phyloP scores from a whole-genome alignment of 2,113 vertebrate species.

The Salvelinus namaycush region DNA sequence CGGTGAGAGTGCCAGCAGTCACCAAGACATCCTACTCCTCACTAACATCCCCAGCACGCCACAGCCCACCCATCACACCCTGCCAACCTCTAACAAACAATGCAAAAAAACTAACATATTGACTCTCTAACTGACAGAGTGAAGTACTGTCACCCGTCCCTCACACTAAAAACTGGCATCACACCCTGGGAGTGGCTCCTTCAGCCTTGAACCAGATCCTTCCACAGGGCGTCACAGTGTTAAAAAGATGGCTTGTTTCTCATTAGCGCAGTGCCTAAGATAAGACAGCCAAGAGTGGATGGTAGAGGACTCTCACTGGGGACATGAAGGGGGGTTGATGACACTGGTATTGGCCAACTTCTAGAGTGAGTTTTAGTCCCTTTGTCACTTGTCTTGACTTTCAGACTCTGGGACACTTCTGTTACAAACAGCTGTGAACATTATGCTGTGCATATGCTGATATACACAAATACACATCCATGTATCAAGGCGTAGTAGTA shows the following conservation, averaged over 20 bases:
- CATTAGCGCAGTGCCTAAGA: conserved; percentile 54
- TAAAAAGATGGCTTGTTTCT: conserved; percentile 50
- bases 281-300: conserved; percentile 37
- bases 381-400: conserved; percentile 59
- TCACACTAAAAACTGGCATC: conserved; percentile 31
- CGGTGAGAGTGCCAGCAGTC: background rate
- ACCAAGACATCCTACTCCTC: conserved; percentile 6
- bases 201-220: conserved; percentile 40
- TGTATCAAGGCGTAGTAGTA: no score
- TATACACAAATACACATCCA: background rate
- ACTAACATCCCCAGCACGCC: conserved; percentile 5
- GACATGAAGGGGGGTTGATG: conserved; percentile 52
- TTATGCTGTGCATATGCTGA: background rate
- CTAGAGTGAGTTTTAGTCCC: conserved; percentile 42
- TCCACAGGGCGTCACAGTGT: conserved; percentile 39
- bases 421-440: background rate
- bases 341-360: conserved; percentile 53
- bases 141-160: conserved; percentile 20
- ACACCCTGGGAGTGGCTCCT: conserved; percentile 21
- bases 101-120: conserved; percentile 82
- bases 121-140: conserved; percentile 79
- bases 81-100: conserved; percentile 70
- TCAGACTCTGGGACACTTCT: conserved; percentile 30
- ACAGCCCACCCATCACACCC: background rate
- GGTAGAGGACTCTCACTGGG: conserved; percentile 38